A percentile compares a stretch with the other conserved stretches of the same genome.
phyloP scores from a whole-genome alignment of 2,113 vertebrate species.

The Gasterosteus nipponicus region DNA sequence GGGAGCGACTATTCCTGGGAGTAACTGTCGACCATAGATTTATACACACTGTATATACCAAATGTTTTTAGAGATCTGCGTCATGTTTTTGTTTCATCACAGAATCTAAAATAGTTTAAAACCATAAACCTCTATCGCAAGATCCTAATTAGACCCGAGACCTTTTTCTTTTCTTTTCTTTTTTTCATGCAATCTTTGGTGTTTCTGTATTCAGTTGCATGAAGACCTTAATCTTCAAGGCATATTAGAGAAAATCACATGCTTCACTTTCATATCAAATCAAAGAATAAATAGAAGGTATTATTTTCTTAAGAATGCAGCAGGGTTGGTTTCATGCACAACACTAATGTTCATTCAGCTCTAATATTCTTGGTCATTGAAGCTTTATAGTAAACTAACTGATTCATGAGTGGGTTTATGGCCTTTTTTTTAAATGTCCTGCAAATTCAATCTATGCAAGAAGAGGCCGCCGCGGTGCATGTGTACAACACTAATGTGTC shows the following conservation, averaged over 20 bases:
- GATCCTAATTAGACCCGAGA: slow-evolving; percentile 5
- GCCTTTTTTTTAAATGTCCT: slow-evolving; percentile 32
- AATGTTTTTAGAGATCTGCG: slow-evolving; percentile 37
- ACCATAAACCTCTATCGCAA: slow-evolving; percentile 15
- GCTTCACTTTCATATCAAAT: slow-evolving; percentile 34
- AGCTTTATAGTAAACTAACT: slow-evolving; percentile 38
- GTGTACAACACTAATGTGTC: slow-evolving; percentile 40
- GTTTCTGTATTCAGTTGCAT: slow-evolving; percentile 37
- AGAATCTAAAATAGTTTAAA: slow-evolving; percentile 19
- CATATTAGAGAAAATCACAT: slow-evolving; percentile 8
- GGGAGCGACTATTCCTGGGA: not conserved
- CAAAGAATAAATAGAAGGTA: slow-evolving; percentile 21
- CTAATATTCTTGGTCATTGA: slow-evolving; percentile 16
- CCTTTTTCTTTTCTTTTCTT: slow-evolving; percentile 16
- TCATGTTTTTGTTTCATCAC: slow-evolving; percentile 32
- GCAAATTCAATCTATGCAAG: slow-evolving; percentile 69
- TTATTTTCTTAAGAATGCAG: slow-evolving; percentile 1
- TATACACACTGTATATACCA: slow-evolving; percentile 36
- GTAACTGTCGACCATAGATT: slow-evolving; percentile 10
- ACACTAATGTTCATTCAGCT: slow-evolving; percentile 20
- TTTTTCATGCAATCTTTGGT: not conserved
- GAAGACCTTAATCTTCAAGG: slow-evolving; percentile 12
- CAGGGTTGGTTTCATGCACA: slow-evolving; percentile 6
- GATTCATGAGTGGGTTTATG: slow-evolving; percentile 13
- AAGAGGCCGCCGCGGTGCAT: slow-evolving; percentile 46